Conservation (phyloP, 2,113 vertebrate species). For the Philantomba maxwellii region DNA sequence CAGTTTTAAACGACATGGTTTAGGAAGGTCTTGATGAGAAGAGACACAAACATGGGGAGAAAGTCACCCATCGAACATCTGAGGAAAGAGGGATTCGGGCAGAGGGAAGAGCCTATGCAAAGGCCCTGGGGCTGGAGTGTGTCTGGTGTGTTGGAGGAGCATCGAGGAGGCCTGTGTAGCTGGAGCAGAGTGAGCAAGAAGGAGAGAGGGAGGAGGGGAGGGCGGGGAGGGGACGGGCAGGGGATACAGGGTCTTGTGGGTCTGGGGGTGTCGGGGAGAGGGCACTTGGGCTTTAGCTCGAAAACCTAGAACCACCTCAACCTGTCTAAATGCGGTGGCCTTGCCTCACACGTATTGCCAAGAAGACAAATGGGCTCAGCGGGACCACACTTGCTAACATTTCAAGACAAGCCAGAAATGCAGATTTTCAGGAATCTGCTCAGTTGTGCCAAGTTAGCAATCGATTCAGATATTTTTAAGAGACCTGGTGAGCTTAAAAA, state of each 20-base stretch:
- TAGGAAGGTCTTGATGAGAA: neutral
- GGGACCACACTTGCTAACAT: no score
- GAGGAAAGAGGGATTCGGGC: neutral
- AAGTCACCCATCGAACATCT: neutral
- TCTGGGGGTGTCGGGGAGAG: neutral
- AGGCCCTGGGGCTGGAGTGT: neutral
- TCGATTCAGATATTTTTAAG: neutral
- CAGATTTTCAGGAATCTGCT: neutral
- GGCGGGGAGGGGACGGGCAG: neutral
- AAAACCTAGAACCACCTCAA: neutral
- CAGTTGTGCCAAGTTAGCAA: neutral
- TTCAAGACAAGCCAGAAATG: neutral
- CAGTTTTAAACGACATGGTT: neutral
- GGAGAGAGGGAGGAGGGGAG: neutral
- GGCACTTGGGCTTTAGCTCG: neutral
- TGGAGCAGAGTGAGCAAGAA: neutral
- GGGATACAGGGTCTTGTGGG: neutral
- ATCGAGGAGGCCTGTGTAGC: accelerated
- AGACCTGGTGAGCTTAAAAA: neutral
- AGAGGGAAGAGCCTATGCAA: neutral
- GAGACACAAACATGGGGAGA: neutral
- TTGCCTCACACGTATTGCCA: neutral
- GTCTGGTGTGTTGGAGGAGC: neutral
- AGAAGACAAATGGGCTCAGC: neutral
- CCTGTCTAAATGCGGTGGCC: neutral